Base-by-base conservation (phyloP, 2,113 vertebrate species). In the Rhizomys pruinosus region DNA sequence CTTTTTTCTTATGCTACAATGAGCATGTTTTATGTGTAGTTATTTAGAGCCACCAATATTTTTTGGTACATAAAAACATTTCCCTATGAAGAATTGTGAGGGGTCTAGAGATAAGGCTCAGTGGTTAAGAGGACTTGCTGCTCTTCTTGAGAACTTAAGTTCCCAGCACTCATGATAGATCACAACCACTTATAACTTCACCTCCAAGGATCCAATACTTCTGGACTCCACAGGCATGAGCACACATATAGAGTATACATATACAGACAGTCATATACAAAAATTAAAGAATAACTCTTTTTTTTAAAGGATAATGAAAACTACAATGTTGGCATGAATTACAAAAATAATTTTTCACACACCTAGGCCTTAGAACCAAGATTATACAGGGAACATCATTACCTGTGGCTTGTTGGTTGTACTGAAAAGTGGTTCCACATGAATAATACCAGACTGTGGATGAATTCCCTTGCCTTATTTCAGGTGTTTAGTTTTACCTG, bases 41-140 rank as follows among this genome's bases (percentile, higher is more conserved):
- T 2, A 93, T 79, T 87, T 89, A 84, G 20, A 76, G 23, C 44
- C 17, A 85, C 68, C 8, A 29, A 44, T 79, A 27, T 93, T 94
- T 86, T 52, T 78, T 68, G 95, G 44, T 71, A 2, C 32, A 64
- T 87, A 78, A 92, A 89, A 52, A 52, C 81, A 72, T 85, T 27
- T 61, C 29, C 69, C 86, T 81, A 87, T 47, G 89, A 96, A 92
- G 27, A 91, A 76, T 88, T 74, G 47, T 29, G 13, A 80, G 23
- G 57, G 32, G 47, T 52, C 47, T 52, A 52, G 47, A 52, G 47
- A 52, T 52, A 52, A 7, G 78, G 13, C 13, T 59, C 55, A 9
- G 78, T 80, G n/a, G n/a, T 16, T 44, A 61, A 80, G 57, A 80
- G 57, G 23, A 27, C 8, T 39, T 39, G 57, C 37, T 27, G 57